Conservation (phyloP, 2,113 vertebrate genomes). For the Typhlomys cinereus region DNA sequence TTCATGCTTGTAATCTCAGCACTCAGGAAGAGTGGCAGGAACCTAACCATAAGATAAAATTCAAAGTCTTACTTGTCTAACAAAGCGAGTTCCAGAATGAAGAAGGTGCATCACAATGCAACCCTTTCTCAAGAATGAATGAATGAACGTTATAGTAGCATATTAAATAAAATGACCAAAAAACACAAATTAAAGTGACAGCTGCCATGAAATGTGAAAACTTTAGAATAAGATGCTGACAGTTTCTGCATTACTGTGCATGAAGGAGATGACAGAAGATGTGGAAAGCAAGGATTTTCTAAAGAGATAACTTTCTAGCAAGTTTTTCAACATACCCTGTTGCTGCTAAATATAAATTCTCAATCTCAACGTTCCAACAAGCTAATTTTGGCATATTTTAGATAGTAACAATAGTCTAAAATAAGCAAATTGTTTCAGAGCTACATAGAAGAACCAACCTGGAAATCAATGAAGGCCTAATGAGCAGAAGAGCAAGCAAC, state of each 20-base stretch:
- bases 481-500: background rate
- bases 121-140: too few species aligned
- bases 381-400: too few species aligned
- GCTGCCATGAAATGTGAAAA: background rate
- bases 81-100: background rate
- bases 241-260: background rate
- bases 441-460: constrained; percentile 9
- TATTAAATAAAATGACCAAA: too few species aligned
- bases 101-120: background rate
- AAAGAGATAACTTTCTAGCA: background rate
- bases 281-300: background rate
- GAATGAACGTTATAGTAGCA: too few species aligned
- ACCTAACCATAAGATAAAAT: constrained; percentile 9
- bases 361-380: background rate
- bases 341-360: constrained; percentile 36
- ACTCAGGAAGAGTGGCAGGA: background rate
- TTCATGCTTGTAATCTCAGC: background rate
- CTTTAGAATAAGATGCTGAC: background rate
- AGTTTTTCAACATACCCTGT: background rate
- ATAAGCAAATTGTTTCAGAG: constrained; percentile 27
- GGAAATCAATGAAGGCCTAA: constrained; percentile 12
- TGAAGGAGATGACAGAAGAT: background rate
- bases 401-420: background rate
- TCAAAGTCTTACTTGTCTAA: background rate
- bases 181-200: background rate